Percentiles rank a stretch among this genome's conserved stretches.
Evolutionary conservation across 2,888 invertebrate genomes (phyloP).

Genomic region (Lepidonotus clava): DNA sequence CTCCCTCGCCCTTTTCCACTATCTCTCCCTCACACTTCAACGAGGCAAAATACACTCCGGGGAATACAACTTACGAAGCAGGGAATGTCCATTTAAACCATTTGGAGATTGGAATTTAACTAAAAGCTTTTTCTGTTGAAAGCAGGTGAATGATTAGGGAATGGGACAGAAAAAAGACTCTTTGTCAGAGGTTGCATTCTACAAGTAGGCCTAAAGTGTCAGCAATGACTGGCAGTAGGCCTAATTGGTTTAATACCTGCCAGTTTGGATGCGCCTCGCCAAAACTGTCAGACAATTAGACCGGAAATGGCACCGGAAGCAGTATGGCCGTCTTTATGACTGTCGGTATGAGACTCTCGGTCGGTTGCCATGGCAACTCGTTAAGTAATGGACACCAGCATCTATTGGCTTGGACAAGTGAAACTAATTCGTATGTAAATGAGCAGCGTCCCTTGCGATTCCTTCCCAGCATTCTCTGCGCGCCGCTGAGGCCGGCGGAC

Average conservation of each 20-base stretch:
- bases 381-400: slow-evolving; percentile 40
- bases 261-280: neutral
- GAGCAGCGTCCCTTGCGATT: slow-evolving; percentile 31
- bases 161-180: neutral
- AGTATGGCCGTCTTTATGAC: slow-evolving; percentile 26
- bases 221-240: too few relatives aligned
- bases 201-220: too few relatives aligned
- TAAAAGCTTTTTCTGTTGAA: too few relatives aligned
- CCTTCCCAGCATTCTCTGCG: neutral
- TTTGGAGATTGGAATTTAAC: too few relatives aligned
- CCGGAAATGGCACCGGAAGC: neutral
- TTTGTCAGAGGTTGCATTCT: too few relatives aligned
- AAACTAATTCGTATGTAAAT: slow-evolving; percentile 53
- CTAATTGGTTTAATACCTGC: neutral
- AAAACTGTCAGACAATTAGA: neutral
- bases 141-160: too few relatives aligned
- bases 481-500: neutral
- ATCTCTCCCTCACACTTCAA: slow-evolving; percentile 16
- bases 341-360: neutral
- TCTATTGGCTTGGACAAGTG: slow-evolving; percentile 49
- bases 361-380: slow-evolving; percentile 27
- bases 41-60: neutral
- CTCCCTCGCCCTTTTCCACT: neutral
- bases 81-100: too few relatives aligned
- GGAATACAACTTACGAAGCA: too few relatives aligned